A percentile compares a stretch with the other conserved stretches of the same genome.
These are phyloP conservation scores for Acanthornis magna DNA, from an alignment of 2,797 vertebrate genomes.

Conservation along the genomic window DNA sequence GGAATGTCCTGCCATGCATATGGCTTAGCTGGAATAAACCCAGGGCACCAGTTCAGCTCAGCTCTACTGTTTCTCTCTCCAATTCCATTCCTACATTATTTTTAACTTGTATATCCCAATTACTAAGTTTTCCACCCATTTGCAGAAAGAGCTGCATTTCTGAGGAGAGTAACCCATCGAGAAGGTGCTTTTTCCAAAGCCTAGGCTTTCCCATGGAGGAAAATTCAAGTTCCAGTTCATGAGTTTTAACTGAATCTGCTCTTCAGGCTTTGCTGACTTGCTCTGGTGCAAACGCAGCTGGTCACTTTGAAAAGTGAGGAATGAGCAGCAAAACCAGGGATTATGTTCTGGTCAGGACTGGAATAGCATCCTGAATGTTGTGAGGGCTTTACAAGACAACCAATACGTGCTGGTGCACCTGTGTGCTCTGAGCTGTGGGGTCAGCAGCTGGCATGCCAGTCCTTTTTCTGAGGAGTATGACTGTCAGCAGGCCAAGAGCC, in stretches of 20 bases:
- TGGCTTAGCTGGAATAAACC: background rate
- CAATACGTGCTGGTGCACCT: background rate
- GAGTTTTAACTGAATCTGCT: background rate
- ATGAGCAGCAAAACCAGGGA: background rate
- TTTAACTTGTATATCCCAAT: background rate
- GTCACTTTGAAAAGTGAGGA: background rate
- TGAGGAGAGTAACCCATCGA: background rate
- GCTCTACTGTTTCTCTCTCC: background rate
- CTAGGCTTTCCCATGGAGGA: background rate
- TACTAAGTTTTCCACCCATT: background rate
- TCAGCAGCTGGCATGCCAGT: background rate
- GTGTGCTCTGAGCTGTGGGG: background rate
- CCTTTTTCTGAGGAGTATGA: background rate
- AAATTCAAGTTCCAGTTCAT: background rate
- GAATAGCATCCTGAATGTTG: background rate
- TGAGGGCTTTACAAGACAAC: background rate
- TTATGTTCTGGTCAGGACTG: background rate
- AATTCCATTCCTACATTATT: background rate
- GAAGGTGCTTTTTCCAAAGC: background rate
- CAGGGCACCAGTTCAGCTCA: background rate
- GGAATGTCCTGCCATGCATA: background rate
- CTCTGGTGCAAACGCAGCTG: background rate
- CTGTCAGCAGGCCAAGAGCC: background rate
- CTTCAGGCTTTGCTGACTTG: background rate
- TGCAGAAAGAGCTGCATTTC: background rate